A percentile compares a stretch with the other conserved stretches of the same genome.
Evolutionary conservation across 2,888 invertebrate genomes (phyloP).

Genomic region (Drosophila algonquin): DNA sequence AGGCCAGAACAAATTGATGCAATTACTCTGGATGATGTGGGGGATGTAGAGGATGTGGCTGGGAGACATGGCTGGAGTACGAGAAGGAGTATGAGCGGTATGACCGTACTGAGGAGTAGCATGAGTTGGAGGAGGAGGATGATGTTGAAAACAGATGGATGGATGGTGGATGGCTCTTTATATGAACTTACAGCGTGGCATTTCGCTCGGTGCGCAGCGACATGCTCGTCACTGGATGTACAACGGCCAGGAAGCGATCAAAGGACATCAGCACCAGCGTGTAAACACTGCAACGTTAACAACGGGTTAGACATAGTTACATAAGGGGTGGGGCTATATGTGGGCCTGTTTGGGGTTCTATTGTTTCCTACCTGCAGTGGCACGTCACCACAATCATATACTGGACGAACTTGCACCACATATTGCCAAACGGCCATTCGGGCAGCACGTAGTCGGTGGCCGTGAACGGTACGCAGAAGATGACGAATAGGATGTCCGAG

Average conservation of each 20-base stretch:
- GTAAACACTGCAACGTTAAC: constrained; percentile 88
- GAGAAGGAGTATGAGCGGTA: neutral
- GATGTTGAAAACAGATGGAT: neutral
- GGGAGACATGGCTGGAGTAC: neutral
- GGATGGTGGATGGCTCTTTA: neutral
- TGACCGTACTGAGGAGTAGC: no score
- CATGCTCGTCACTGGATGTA: constrained; percentile 95
- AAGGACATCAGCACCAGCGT: constrained; percentile 97
- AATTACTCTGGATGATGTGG: constrained; percentile 25
- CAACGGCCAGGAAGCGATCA: constrained; percentile 96
- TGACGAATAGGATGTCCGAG: constrained; percentile 95
- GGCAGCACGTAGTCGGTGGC: constrained; percentile 94
- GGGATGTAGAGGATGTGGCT: no score
- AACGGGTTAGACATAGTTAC: neutral
- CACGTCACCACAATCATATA: constrained; percentile 96
- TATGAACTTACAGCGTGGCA: constrained; percentile 86
- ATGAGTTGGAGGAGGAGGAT: no score
- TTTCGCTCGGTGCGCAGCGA: constrained; percentile 92
- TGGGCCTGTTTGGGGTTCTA: no score
- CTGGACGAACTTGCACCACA: constrained; percentile 93
- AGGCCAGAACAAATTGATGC: constrained; percentile 31
- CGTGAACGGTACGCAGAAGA: constrained; percentile 97
- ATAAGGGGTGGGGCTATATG: no score
- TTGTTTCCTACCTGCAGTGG: constrained; percentile 86
- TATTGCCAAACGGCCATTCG: constrained; percentile 95